Conservation (phyloP, 1,140 invertebrate genomes). For the Drosophila dunni region DNA sequence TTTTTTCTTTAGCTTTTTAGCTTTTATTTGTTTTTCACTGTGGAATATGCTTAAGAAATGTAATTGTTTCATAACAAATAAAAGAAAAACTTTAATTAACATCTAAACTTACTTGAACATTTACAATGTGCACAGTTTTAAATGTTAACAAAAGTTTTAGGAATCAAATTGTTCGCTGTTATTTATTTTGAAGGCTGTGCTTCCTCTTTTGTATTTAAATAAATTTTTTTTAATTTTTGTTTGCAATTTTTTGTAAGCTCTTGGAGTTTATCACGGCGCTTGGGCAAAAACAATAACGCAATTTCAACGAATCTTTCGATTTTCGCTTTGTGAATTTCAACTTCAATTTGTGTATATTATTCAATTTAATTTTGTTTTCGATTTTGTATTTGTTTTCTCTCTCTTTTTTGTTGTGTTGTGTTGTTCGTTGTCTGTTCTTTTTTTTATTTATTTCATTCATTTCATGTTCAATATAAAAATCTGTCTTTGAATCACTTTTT, state of each 20-base stretch:
- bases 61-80: too few species aligned
- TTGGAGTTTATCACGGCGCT: background rate
- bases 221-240: background rate
- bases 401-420: background rate
- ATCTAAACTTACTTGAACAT: too few species aligned
- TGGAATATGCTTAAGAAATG: too few species aligned
- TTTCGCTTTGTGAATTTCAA: background rate
- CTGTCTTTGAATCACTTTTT: constrained; percentile 75
- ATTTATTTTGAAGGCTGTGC: background rate
- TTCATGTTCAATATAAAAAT: constrained; percentile 56
- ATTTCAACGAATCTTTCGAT: constrained; percentile 1
- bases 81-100: too few species aligned
- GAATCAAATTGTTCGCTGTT: background rate
- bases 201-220: background rate
- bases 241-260: background rate
- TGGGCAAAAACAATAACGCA: constrained; percentile 3
- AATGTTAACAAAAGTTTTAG: too few species aligned
- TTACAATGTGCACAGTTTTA: too few species aligned
- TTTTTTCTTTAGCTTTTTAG: too few species aligned
- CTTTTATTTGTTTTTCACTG: too few species aligned
- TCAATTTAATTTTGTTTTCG: constrained; percentile 15
- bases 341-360: constrained; percentile 19
- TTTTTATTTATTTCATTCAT: constrained; percentile 21
- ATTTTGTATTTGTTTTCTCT: background rate
- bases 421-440: background rate